Percentiles rank a stretch among this genome's conserved stretches.
phyloP scores from a whole-genome alignment of 1,140 invertebrate species.

The Drosophila sechellia region DNA sequence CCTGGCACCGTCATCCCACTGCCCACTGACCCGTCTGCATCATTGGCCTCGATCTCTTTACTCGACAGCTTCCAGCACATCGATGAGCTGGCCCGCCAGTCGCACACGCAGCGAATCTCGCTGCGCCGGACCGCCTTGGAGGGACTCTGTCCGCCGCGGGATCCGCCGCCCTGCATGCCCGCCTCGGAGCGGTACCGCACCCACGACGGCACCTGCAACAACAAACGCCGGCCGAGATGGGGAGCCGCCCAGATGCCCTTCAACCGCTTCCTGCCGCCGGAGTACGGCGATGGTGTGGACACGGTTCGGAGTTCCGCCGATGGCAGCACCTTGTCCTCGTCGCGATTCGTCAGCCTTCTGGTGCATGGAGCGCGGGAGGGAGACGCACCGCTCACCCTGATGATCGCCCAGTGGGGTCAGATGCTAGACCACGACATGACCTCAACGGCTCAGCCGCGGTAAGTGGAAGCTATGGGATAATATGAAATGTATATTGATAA shows the following conservation, averaged over 20 bases:
- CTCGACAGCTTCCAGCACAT: slow-evolving; percentile 71
- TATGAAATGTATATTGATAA: too few species aligned
- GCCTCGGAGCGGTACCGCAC: slow-evolving; percentile 89
- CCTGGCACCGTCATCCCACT: slow-evolving; percentile 14
- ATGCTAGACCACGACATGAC: slow-evolving; percentile 93
- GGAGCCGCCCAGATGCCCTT: slow-evolving; percentile 94
- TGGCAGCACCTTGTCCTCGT: slow-evolving; percentile 88
- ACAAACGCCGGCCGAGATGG: slow-evolving; percentile 89
- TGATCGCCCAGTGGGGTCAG: slow-evolving; percentile 93
- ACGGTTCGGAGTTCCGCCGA: slow-evolving; percentile 86
- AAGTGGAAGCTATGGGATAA: slow-evolving; percentile 5
- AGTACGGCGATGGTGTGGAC: slow-evolving; percentile 92
- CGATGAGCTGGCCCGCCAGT: slow-evolving; percentile 79
- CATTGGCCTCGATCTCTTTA: slow-evolving; percentile 7
- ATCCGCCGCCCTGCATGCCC: slow-evolving; percentile 79
- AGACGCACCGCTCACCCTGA: slow-evolving; percentile 88
- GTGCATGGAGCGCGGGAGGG: slow-evolving; percentile 88
- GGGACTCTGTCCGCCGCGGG: slow-evolving; percentile 76
- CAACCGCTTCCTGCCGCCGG: slow-evolving; percentile 91
- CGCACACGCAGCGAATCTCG: slow-evolving; percentile 76
- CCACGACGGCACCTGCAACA: slow-evolving; percentile 94
- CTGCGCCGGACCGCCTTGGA: slow-evolving; percentile 78
- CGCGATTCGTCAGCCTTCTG: slow-evolving; percentile 86
- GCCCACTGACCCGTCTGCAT: neutral
- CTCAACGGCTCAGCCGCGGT: slow-evolving; percentile 87